Conservation (phyloP, 1,140 invertebrate species). For the Solen grandis region DNA sequence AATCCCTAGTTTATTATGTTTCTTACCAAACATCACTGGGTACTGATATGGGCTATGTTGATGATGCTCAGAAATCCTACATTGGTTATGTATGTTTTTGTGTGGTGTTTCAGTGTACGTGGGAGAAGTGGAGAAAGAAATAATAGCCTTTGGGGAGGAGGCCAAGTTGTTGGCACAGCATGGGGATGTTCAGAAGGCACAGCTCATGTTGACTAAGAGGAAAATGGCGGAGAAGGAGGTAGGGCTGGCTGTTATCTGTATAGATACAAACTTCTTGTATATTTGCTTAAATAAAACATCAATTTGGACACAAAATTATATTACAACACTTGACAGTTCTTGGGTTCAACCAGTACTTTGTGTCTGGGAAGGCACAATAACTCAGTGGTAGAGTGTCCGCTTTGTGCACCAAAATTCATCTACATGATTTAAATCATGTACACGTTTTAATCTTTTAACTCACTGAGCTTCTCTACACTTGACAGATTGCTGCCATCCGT, state of each 20-base stretch:
- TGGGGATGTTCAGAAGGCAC: constrained; percentile 74
- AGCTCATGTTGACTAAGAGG: constrained; percentile 72
- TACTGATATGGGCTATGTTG: not conserved
- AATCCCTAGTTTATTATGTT: no score
- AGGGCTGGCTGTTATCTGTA: not conserved
- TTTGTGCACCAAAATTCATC: no score
- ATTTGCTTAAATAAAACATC: no score
- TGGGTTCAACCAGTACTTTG: no score
- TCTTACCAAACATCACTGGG: no score
- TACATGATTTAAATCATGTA: no score
- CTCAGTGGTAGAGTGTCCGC: no score
- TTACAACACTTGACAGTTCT: no score
- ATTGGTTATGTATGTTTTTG: not conserved
- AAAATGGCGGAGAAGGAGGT: constrained; percentile 77
- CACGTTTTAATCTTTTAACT: no score
- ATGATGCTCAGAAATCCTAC: not conserved
- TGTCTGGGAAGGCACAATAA: no score
- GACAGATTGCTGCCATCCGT: constrained; percentile 44
- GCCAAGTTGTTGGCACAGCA: constrained; percentile 65
- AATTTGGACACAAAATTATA: no score
- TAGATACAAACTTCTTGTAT: no score
- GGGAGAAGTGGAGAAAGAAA: constrained; percentile 60
- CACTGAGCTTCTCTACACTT: not conserved
- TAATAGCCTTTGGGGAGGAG: constrained; percentile 62
- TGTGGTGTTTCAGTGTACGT: constrained; percentile 60